These are phyloP conservation scores for Gasterosteus aculeatus DNA, from an alignment of 2,113 vertebrate genomes.

Conservation along the genomic window DNA sequence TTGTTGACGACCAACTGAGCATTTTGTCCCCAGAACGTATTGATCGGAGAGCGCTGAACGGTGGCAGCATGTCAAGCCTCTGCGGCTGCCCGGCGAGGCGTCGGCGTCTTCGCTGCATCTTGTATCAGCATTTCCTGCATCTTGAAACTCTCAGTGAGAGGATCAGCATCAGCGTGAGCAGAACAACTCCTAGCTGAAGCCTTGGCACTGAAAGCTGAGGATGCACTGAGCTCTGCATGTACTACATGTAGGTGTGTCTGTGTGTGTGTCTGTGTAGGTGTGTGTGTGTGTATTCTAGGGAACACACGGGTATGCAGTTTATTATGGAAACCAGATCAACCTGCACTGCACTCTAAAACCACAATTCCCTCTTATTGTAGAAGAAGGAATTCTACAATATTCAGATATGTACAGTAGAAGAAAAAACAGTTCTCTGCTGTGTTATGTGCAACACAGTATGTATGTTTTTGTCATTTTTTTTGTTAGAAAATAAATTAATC, in stretches of 20 bases:
- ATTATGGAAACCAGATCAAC: no score
- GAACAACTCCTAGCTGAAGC: conserved; percentile 20
- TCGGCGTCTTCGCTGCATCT: conserved; percentile 20
- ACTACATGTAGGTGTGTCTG: background rate
- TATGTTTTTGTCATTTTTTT: no score
- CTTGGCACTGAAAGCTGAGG: background rate
- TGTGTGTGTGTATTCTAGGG: background rate
- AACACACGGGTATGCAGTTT: no score
- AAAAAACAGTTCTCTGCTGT: no score
- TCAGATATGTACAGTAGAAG: no score
- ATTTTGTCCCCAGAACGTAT: background rate
- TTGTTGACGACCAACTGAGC: background rate
- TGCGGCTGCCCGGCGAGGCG: background rate
- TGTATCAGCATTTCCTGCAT: conserved; percentile 25
- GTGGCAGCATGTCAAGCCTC: background rate
- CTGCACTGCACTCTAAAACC: no score
- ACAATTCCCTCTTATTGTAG: no score
- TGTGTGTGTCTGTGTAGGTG: background rate
- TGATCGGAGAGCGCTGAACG: background rate
- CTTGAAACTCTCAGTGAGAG: conserved; percentile 23
- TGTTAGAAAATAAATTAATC: no score
- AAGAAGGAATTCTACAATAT: no score
- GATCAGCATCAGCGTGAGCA: conserved; percentile 26
- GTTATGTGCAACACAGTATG: no score
- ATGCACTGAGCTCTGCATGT: background rate